Base-by-base conservation (phyloP, 2,888 invertebrate species). In the Stenoptilia bipunctidactyla region DNA sequence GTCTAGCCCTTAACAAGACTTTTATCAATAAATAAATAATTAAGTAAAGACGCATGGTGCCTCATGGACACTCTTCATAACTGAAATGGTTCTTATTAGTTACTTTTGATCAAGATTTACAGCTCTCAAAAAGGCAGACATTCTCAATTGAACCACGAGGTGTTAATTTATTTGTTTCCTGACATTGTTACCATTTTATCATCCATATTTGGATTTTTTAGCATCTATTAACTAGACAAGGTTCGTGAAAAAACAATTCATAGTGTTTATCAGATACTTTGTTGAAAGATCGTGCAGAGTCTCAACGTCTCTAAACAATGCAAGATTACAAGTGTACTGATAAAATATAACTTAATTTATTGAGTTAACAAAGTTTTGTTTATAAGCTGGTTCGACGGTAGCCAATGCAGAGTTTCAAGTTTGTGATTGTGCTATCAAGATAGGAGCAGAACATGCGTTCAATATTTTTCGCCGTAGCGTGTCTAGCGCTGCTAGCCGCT, bases 401-500 rank as follows among this genome's bases (percentile, higher is more conserved):
- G 13, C 15, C 12, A 35, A 15, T 37, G 40, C 41, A 45, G 15
- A 33, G 14, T 34, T 13, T 5, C 34, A 56, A 64, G 58, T 66
- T 63, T 47, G 41, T 30, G 45, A 44, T 48, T 54, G 50, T 54
- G 47, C 55, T 53, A 59, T 50, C 80, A 82, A 75, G 55, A 83
- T 82, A 61, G 80, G 75, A 75, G 66, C 73, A 40, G 45, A 34
- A 6, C 2, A 83, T 83, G 83, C 79, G 64, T 70, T 74, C 71
- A 60, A 68, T 65, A 54, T 55, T 73, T 36, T 80, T 76, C 55
- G 59, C 62, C 67, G 74, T 72, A 70, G 80, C 69, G 60, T 77
- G 68, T 58, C 48, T 80, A 57, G 74, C 71, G 71, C 61, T 79
- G 65, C 56, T 77, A 46, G 77, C 66, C 52, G 61, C 52, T 37